A percentile compares a stretch with the other conserved stretches of the same genome.
Conservation (phyloP, 2,797 vertebrate species). For the Lophotriccus pileatus region DNA sequence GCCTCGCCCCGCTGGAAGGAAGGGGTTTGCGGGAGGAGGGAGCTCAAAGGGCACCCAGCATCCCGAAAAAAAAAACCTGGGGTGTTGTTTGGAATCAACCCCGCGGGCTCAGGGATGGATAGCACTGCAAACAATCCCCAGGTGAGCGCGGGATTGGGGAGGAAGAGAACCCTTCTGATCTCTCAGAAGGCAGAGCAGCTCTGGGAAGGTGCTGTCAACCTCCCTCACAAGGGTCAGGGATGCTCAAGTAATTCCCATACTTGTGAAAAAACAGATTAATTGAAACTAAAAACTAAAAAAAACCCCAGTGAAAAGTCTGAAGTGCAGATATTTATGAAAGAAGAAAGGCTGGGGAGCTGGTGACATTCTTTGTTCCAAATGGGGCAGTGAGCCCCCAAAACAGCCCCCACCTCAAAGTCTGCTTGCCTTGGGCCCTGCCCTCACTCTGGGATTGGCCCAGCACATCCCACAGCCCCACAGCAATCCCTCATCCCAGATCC, state of each 20-base stretch:
- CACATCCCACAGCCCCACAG: background rate
- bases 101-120: fast-evolving
- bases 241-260: background rate
- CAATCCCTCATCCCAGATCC: background rate
- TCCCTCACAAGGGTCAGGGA: fast-evolving
- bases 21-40: background rate
- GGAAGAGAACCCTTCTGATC: too few species aligned
- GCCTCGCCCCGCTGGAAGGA: background rate
- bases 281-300: background rate
- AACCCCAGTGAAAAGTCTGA: too few species aligned
- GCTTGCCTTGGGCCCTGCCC: background rate
- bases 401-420: too few species aligned
- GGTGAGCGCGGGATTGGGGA: fast-evolving
- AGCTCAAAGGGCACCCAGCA: background rate
- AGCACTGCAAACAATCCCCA: fast-evolving
- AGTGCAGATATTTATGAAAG: fast-evolving
- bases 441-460: background rate
- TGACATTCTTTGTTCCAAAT: fast-evolving
- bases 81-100: too few species aligned
- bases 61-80: background rate
- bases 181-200: fast-evolving
- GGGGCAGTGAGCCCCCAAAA: background rate
- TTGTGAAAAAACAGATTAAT: fast-evolving
- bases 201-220: fast-evolving
- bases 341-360: background rate